Base-by-base conservation (phyloP, 1,140 invertebrate genomes). In the Heliconius hermathena region DNA sequence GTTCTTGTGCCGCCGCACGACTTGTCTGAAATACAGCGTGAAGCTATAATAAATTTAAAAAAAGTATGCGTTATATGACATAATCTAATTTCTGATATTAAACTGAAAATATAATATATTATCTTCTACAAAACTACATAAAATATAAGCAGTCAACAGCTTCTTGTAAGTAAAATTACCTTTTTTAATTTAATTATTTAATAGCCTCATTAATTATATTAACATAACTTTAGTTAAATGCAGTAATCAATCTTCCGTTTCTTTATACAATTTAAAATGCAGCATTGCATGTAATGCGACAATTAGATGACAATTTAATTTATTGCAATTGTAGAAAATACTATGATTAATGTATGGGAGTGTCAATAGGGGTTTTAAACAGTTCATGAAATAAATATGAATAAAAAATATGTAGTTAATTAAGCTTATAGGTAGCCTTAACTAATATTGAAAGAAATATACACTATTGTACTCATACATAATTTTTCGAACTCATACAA, bases 211-310 rank as follows among this genome's bases (percentile, higher is more conserved):
- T 66, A 29, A 26, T 66, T 66, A 60, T 66, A 66, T 26, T 66
- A 66, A 16, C 4, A 66, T 66, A 13, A 29, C 22, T 11, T 66
- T 29, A 13, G 22, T 29, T 66, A 66, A 66, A 66, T 66, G 26
- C 9, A 66, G 22, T 66, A 5, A 66, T 66, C 26, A 66, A 66
- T 66, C 26, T 66, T 66, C 22, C 16, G 13, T 29, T 26, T 66
- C 11, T 66, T 66, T 66, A 29, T 13, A 29, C 60, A 66, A 6
- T 29, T 66, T 26, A 2, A 13, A 66, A 29, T 66, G 54, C 8
- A 60, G 26, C 11, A 66, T 66, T 16, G 60, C 60, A 66, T 66
- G 60, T 66, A 66, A 26, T 29, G 60, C 60, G 60, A 66, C 26
- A 66, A 22, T 29, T 66, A 66, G 26, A 26, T 9, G 11, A 66